Conservation (phyloP, 2,888 invertebrate species). For the Phytoseiulus persimilis region DNA sequence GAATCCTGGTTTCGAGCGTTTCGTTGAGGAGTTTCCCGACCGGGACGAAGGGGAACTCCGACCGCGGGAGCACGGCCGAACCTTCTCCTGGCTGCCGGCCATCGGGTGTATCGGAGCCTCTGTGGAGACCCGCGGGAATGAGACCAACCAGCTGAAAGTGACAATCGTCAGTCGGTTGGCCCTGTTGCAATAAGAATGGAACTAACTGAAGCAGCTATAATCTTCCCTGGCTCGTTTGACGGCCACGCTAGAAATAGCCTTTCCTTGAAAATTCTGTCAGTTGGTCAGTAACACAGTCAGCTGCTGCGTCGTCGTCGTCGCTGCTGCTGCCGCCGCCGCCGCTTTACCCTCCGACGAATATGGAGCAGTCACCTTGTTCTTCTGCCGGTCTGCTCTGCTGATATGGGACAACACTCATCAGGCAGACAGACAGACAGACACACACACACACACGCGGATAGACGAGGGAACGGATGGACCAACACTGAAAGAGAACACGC, state of each 20-base stretch:
- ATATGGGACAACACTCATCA: slow-evolving; percentile 29
- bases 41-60: background rate
- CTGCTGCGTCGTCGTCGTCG: background rate
- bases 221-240: background rate
- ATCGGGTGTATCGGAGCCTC: background rate
- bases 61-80: too few relatives aligned
- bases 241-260: slow-evolving; percentile 38
- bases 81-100: background rate
- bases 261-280: slow-evolving; percentile 38
- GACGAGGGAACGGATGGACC: background rate
- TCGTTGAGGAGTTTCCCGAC: background rate
- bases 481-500: background rate
- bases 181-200: background rate
- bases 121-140: background rate
- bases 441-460: slow-evolving; percentile 9
- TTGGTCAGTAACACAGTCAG: slow-evolving; percentile 34
- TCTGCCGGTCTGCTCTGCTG: slow-evolving; percentile 28
- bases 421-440: slow-evolving; percentile 18
- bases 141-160: background rate
- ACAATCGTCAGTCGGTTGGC: background rate
- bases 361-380: slow-evolving; percentile 36
- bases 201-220: background rate
- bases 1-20: background rate
- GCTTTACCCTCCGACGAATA: background rate
- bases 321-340: slow-evolving; percentile 11